Percentiles rank a stretch among this genome's conserved stretches.
Evolutionary conservation across 2,888 invertebrate genomes (phyloP).

Genomic region (Ormyrus nitidulus): DNA sequence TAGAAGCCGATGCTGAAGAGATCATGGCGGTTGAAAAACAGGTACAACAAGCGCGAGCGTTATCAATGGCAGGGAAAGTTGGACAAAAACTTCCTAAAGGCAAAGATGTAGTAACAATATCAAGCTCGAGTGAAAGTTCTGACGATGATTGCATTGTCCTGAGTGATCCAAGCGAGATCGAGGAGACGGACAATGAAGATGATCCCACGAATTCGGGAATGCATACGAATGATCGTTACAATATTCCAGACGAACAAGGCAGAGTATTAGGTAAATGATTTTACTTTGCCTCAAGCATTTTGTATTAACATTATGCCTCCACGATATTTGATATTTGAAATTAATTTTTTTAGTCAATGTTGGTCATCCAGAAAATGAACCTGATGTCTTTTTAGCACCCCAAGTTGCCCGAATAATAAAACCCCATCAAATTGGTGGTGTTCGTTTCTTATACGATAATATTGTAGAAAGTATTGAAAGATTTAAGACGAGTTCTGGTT

Average conservation of each 20-base stretch:
- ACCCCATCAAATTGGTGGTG: constrained; percentile 98
- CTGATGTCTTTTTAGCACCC: constrained; percentile 93
- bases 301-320: neutral
- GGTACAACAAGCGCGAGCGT: constrained; percentile 66
- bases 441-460: constrained; percentile 96
- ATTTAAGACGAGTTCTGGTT: constrained; percentile 88
- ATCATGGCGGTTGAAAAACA: constrained; percentile 63
- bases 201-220: constrained; percentile 94
- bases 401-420: constrained; percentile 94
- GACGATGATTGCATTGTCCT: constrained; percentile 93
- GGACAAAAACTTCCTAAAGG: constrained; percentile 69
- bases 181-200: constrained; percentile 86
- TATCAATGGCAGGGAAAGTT: constrained; percentile 51
- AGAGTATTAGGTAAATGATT: constrained; percentile 80
- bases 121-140: constrained; percentile 81
- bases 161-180: constrained; percentile 87
- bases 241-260: constrained; percentile 93
- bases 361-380: constrained; percentile 92
- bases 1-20: constrained; percentile 68
- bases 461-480: constrained; percentile 94
- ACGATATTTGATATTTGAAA: neutral
- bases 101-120: constrained; percentile 85
- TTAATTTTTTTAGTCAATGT: constrained; percentile 82
- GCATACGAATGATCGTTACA: constrained; percentile 95
- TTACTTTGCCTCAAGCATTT: neutral